These are phyloP conservation scores for Agrilus cyanescens DNA, from an alignment of 2,888 invertebrate genomes.

Conservation along the genomic window DNA sequence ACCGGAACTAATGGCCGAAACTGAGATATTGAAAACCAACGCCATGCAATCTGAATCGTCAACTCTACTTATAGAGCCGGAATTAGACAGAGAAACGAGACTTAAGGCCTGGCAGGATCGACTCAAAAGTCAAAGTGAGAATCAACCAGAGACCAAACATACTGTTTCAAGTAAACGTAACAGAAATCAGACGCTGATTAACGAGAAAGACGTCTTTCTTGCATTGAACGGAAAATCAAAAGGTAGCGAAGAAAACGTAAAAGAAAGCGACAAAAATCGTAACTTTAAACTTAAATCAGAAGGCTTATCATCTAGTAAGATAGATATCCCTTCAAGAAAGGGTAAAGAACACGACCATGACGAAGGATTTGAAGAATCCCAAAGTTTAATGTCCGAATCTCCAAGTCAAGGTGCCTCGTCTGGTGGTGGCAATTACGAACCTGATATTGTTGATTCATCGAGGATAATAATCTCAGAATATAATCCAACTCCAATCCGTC, in stretches of 20 bases:
- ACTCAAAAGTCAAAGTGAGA: constrained; percentile 36
- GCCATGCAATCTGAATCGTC: constrained; percentile 40
- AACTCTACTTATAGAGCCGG: constrained; percentile 39
- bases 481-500: constrained; percentile 8
- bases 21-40: constrained; percentile 24
- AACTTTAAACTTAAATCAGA: constrained; percentile 18
- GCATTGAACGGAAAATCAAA: constrained; percentile 40
- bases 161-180: constrained; percentile 33
- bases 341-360: constrained; percentile 63
- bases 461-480: constrained; percentile 21
- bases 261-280: constrained; percentile 5
- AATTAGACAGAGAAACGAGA: constrained; percentile 45
- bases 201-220: constrained; percentile 57
- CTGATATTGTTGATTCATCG: constrained; percentile 36
- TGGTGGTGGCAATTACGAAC: constrained; percentile 46
- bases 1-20: constrained; percentile 38
- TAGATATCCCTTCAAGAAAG: constrained; percentile 28
- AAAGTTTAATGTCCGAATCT: constrained; percentile 76
- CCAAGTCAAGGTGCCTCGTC: constrained; percentile 78
- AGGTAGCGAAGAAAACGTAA: constrained; percentile 15
- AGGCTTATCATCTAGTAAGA: constrained; percentile 15
- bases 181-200: constrained; percentile 57
- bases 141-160: constrained; percentile 24
- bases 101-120: constrained; percentile 61
- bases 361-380: constrained; percentile 85